Conservation (phyloP, 2,888 invertebrate genomes). For the Aethes cnicana region DNA sequence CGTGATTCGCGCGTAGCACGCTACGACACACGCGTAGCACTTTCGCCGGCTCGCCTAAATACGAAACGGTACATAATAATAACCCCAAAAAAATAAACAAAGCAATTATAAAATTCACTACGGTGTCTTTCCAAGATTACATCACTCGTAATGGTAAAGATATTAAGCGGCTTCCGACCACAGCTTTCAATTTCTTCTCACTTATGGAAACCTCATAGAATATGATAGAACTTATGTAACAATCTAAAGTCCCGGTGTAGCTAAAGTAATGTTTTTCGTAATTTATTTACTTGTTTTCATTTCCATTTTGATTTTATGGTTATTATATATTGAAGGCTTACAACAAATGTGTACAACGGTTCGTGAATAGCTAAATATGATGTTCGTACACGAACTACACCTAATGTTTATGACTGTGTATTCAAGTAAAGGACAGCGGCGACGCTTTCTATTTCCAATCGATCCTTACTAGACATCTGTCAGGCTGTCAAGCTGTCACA, state of each 20-base stretch:
- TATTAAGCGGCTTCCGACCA: not conserved
- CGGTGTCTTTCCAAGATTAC: conserved; percentile 12
- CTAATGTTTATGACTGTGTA: conserved; percentile 5
- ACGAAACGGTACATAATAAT: no score
- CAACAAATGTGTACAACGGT: not conserved
- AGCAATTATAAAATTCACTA: no score
- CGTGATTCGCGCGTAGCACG: conserved; percentile 10
- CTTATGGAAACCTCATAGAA: conserved; percentile 4
- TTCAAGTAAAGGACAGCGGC: conserved; percentile 9
- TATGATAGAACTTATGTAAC: conserved; percentile 25
- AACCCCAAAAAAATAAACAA: no score
- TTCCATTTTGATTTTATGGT: no score
- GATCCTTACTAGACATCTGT: conserved; percentile 26
- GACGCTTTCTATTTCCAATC: conserved; percentile 18
- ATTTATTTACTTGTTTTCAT: conserved; percentile 18
- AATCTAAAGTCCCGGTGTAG: not conserved
- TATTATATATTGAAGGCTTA: no score
- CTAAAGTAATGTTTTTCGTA: conserved; percentile 22
- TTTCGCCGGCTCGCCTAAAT: no score
- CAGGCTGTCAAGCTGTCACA: conserved; percentile 18
- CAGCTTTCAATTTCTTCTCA: not conserved
- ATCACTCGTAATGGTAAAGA: conserved; percentile 10
- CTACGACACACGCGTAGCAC: conserved; percentile 17
- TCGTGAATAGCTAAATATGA: conserved; percentile 1
- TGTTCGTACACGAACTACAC: not conserved